Base-by-base conservation (phyloP, 2,888 invertebrate genomes). In the Pristionchus mayeri region DNA sequence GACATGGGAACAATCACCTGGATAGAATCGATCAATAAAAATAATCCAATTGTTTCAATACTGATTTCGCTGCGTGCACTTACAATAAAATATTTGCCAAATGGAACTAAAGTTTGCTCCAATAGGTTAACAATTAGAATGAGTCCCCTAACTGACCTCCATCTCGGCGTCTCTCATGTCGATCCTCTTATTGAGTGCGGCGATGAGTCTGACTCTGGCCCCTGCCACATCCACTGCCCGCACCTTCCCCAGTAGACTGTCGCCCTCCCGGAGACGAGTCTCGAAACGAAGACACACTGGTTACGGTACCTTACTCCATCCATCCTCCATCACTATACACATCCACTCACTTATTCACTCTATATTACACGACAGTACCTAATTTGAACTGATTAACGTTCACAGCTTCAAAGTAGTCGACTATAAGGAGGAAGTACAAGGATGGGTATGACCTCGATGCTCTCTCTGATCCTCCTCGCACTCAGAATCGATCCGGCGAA, bases 211-310 rank as follows among this genome's bases (percentile, higher is more conserved):
- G 30, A 82, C 82, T 48, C 67, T 60, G 3, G 82, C 82, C 11
- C 82, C 82, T 2, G 67, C 82, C 40, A 82, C 82, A 63, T 82
- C 82, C 48, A 82, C 67, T 2, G 34, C n/a, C 18, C 67, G 63
- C 16, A 82, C 82, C 50, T 82, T 82, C n/a, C 63, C 82, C 2
- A 82, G 13, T 6, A 82, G n/a, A 7, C 11, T 13, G n/a, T 60
- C 82, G 50, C 82, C 82, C 67, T 82, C 82, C 21, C 50, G 67
- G 27, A 82, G 82, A 37, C 67, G 60, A 50, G 40, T 48, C 82
- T 82, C 60, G 50, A 82, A 82, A 54, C 44, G 67, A 63, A 71
- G 21, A 37, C 7, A 6, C 27, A 3, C 3, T 24, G 76, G 40
- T 78, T 78, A 78, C 76, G 76, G 76, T 78, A 78, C 11, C 37